phyloP scores from a whole-genome alignment of 2,113 vertebrate species.

The Silurus asotus region DNA sequence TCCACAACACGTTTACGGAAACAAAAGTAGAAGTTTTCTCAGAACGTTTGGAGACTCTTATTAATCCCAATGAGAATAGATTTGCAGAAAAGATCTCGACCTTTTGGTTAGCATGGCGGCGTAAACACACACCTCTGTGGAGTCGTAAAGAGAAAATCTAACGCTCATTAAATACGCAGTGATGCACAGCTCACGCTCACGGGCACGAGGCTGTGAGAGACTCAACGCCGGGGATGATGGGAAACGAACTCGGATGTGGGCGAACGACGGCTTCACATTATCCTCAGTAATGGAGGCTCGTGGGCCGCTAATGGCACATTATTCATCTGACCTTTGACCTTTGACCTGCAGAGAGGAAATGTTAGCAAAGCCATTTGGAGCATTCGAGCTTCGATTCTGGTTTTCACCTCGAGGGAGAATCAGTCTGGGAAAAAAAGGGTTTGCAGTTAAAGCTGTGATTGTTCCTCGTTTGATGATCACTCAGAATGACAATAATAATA shows the following conservation, averaged over 20 bases:
- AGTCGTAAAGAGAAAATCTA: constrained; percentile 28
- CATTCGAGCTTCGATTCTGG: neutral
- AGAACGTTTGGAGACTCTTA: neutral
- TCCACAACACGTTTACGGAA: neutral
- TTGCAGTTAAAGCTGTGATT: neutral
- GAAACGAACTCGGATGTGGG: constrained; percentile 45
- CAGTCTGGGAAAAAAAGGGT: neutral
- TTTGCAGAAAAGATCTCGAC: constrained; percentile 3
- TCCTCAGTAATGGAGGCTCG: constrained; percentile 60
- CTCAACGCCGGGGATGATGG: constrained; percentile 34
- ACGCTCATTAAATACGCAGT: constrained; percentile 14
- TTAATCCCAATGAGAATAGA: neutral
- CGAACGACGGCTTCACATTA: constrained; percentile 54
- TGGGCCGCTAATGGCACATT: constrained; percentile 60
- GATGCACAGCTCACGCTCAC: constrained; percentile 11
- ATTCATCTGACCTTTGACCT: constrained; percentile 62
- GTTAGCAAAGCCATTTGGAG: constrained; percentile 22
- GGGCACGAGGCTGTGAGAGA: constrained; percentile 59
- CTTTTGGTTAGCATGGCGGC: neutral
- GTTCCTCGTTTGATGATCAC: neutral
- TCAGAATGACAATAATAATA: neutral
- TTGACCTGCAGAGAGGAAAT: constrained; percentile 46
- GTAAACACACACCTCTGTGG: constrained; percentile 12
- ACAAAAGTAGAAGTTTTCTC: neutral
- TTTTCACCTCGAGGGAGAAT: constrained; percentile 9